A percentile compares a stretch with the other conserved stretches of the same genome.
phyloP scores from a whole-genome alignment of 2,888 invertebrate species.

The Panzeria rudis region DNA sequence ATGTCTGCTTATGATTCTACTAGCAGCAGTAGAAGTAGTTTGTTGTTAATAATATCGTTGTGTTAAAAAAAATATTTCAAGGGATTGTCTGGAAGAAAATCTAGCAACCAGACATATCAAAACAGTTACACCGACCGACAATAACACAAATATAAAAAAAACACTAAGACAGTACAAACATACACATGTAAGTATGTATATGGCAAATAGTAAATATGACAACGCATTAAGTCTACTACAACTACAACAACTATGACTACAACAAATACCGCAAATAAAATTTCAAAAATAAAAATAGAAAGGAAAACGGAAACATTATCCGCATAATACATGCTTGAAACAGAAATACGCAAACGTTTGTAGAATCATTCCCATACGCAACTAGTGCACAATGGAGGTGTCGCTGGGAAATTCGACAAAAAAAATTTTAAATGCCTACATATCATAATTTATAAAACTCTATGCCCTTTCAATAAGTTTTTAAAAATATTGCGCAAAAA shows the following conservation, averaged over 20 bases:
- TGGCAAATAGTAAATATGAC: slow-evolving; percentile 65
- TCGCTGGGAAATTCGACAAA: too few species aligned
- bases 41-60: slow-evolving; percentile 41
- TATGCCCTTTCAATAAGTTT: too few species aligned
- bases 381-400: slow-evolving; percentile 36
- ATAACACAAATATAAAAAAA: slow-evolving; percentile 3
- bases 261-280: slow-evolving; percentile 36
- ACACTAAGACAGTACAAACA: slow-evolving; percentile 14
- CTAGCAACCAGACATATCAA: slow-evolving; percentile 61
- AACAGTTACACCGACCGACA: slow-evolving; percentile 36
- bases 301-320: slow-evolving; percentile 53
- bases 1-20: slow-evolving; percentile 61
- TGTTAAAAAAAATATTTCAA: slow-evolving; percentile 32
- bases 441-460: too few species aligned
- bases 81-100: slow-evolving; percentile 63
- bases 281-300: slow-evolving; percentile 36
- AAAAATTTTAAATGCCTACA: too few species aligned
- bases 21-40: slow-evolving; percentile 33
- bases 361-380: slow-evolving; percentile 10
- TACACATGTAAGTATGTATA: not conserved
- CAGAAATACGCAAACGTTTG: slow-evolving; percentile 2
- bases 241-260: slow-evolving; percentile 19
- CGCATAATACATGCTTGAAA: slow-evolving; percentile 42
- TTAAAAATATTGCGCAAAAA: too few species aligned
- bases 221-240: slow-evolving; percentile 49